Conservation (phyloP, 2,888 invertebrate species). For the Pyrgus malvae region DNA sequence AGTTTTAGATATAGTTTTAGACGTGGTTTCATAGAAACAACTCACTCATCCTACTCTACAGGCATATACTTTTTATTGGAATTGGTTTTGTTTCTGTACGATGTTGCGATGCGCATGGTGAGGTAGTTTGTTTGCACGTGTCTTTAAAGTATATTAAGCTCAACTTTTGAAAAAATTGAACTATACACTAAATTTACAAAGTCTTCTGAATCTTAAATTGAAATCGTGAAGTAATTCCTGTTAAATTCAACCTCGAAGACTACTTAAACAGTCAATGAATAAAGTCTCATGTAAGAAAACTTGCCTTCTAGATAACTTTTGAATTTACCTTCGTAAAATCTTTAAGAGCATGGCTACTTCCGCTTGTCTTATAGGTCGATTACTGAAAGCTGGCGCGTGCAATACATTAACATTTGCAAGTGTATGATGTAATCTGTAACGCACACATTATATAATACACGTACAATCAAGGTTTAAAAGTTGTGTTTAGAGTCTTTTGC, state of each 20-base stretch:
- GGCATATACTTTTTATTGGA: conserved; percentile 46
- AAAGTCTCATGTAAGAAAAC: background rate
- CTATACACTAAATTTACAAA: no score
- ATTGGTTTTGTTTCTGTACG: conserved; percentile 56
- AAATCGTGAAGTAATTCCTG: no score
- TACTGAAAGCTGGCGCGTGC: no score
- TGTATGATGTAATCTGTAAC: no score
- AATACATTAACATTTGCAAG: no score
- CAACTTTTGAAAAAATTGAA: background rate
- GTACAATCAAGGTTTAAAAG: no score
- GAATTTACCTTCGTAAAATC: background rate
- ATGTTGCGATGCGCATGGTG: conserved; percentile 71
- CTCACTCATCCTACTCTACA: conserved; percentile 65
- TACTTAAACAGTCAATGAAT: background rate
- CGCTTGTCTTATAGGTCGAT: conserved; percentile 42
- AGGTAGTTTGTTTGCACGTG: conserved; percentile 72
- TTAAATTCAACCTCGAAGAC: background rate
- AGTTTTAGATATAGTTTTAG: conserved; percentile 57
- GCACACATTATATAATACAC: no score
- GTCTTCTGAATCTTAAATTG: no score
- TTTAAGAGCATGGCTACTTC: conserved; percentile 55
- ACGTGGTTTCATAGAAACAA: conserved; percentile 50
- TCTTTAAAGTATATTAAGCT: conserved; percentile 7
- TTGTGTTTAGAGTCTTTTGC: no score
- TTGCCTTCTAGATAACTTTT: conserved; percentile 10